Percentiles rank a stretch among this genome's conserved stretches.
phyloP scores from a whole-genome alignment of 1,140 invertebrate species.

The Gonatopus flavifemur region DNA sequence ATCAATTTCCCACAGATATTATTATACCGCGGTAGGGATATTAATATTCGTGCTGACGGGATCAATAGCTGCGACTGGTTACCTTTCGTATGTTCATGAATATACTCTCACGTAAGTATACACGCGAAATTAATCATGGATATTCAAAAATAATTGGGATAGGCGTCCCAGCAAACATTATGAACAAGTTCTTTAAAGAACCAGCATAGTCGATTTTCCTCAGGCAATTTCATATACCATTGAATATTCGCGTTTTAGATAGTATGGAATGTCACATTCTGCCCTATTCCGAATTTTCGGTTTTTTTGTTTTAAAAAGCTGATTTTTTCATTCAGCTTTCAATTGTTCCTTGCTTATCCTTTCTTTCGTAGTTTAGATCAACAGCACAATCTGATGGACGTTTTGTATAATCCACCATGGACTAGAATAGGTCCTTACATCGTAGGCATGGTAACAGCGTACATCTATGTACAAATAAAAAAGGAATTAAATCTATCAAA shows the following conservation, averaged over 20 bases:
- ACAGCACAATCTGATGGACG: constrained; percentile 44
- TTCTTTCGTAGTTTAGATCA: constrained; percentile 47
- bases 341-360: too few relatives aligned
- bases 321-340: too few relatives aligned
- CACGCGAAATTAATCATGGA: too few relatives aligned
- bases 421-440: constrained; percentile 58
- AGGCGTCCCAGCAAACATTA: too few relatives aligned
- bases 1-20: constrained; percentile 45
- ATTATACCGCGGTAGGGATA: constrained; percentile 36
- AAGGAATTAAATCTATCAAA: constrained; percentile 43
- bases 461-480: constrained; percentile 47
- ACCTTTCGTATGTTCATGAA: constrained; percentile 44
- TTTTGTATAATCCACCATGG: constrained; percentile 59
- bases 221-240: background rate
- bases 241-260: constrained; percentile 6
- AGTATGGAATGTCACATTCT: too few relatives aligned
- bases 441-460: constrained; percentile 54
- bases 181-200: too few relatives aligned
- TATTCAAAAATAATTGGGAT: too few relatives aligned
- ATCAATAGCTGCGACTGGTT: constrained; percentile 42
- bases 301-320: too few relatives aligned
- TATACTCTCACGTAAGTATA: constrained; percentile 57
- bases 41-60: constrained; percentile 35
- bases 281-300: too few relatives aligned
- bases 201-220: constrained; percentile 1